Evolutionary conservation across 2,888 invertebrate species (phyloP), one percentile per base, ranked within the genome.

Genomic region (Noctua janthina): DNA sequence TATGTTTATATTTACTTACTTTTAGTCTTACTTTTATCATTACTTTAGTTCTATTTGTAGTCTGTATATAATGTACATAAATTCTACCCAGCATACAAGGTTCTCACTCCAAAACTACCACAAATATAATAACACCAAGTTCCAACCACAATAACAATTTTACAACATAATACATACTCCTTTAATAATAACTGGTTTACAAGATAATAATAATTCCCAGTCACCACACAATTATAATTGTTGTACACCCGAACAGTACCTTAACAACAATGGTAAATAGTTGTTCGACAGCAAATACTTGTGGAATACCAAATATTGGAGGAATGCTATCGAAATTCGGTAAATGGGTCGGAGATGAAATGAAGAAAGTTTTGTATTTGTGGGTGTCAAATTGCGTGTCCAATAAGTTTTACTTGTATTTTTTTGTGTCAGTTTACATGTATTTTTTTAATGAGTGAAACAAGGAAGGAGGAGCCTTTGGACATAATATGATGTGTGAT

Each of bases 271-370:
- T 76, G 76, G 77, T 70, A 82, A 80, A 79, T 84, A 84, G 83
- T 76, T 89, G 83, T 88, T 78, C 73, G 67, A 74, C 72, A 64
- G 43, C 72, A 72, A 81, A 89, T 89, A 84, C 87, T 90, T 84
- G 79, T 69, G 79, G 79, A 85, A 88, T 90, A 84, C 85, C 87
- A 49, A 86, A 39, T 81, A n/a, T 68, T 39, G n/a, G 23, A 66
- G 84, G 89, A 81, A 90, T 89, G 81, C 76, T 79, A 82, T 81
- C 78, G 74, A 66, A 78, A 85, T 86, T 83, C 77, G 51, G 59
- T 15, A 29, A 68, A 43, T 29, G 29, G 39, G 35, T 39, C 74
- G 69, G 13, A n/a, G 62, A 66, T 35, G 73, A 35, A 23, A 59
- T 73, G 35, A 62, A 35, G 49, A 35, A 69, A 56, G 17, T 39